These are phyloP conservation scores for Rousettus leschenaultii DNA, from an alignment of 2,113 vertebrate genomes.

Conservation along the genomic window DNA sequence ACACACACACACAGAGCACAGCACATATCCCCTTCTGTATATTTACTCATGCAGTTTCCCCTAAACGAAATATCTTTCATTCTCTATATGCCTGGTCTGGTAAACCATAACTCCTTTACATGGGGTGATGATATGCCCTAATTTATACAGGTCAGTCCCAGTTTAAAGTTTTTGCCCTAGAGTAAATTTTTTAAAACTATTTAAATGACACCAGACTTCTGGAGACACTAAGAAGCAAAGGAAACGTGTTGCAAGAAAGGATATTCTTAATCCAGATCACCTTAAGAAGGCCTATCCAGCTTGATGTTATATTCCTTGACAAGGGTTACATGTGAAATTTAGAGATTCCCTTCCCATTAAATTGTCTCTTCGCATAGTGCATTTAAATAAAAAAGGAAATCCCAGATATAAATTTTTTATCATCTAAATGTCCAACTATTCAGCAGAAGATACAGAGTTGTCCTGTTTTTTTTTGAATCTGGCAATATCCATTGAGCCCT, in stretches of 20 bases:
- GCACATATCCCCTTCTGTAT: background rate
- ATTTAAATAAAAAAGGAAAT: background rate
- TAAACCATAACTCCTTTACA: background rate
- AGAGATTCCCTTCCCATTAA: constrained; percentile 32
- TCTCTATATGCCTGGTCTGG: background rate
- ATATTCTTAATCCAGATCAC: constrained; percentile 20
- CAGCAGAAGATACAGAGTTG: background rate
- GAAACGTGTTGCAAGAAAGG: background rate
- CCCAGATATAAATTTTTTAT: constrained; percentile 13
- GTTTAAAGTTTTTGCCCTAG: background rate
- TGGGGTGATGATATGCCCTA: background rate
- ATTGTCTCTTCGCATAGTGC: constrained; percentile 36
- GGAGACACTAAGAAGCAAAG: background rate
- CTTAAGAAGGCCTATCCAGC: constrained; percentile 17
- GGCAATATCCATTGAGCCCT: background rate
- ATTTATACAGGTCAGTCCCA: background rate
- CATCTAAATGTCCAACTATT: background rate
- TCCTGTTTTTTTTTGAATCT: background rate
- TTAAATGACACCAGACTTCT: constrained; percentile 44
- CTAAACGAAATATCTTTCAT: background rate
- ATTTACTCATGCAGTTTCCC: background rate
- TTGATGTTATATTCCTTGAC: constrained; percentile 41
- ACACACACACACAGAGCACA: background rate
- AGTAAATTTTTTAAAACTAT: background rate
- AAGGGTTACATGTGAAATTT: constrained; percentile 32